Percentiles rank a stretch among this genome's conserved stretches.
phyloP scores from a whole-genome alignment of 2,888 invertebrate species.

The Hirtodrosophila alboralis region DNA sequence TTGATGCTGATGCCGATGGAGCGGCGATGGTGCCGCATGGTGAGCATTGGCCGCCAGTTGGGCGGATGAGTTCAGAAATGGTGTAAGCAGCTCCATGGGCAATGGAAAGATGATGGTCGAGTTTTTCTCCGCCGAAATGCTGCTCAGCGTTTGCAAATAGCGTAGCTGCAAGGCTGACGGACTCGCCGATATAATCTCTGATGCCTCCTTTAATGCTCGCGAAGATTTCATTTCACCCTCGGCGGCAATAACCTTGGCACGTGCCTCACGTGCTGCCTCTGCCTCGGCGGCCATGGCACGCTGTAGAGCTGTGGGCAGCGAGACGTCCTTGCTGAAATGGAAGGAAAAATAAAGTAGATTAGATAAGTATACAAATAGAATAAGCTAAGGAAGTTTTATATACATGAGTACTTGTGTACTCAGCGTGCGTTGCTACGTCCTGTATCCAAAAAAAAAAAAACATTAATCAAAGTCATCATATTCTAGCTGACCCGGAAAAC shows the following conservation, averaged over 20 bases:
- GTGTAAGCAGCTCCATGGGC: slow-evolving; percentile 90
- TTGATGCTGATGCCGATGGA: slow-evolving; percentile 58
- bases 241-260: slow-evolving; percentile 87
- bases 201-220: slow-evolving; percentile 91
- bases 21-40: slow-evolving; percentile 25
- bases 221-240: slow-evolving; percentile 94
- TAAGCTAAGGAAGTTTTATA: no score
- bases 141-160: slow-evolving; percentile 94
- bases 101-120: slow-evolving; percentile 97
- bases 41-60: slow-evolving; percentile 26
- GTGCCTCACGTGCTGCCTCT: slow-evolving; percentile 90
- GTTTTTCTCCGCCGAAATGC: slow-evolving; percentile 97
- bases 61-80: slow-evolving; percentile 71
- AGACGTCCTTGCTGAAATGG: slow-evolving; percentile 89
- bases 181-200: slow-evolving; percentile 91
- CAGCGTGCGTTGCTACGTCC: no score
- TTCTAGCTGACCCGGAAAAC: no score
- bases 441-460: no score
- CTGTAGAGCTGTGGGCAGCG: slow-evolving; percentile 90
- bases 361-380: no score
- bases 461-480: no score
- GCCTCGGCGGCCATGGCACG: slow-evolving; percentile 94
- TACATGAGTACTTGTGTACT: no score
- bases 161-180: slow-evolving; percentile 90
- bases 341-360: not conserved